Percentiles rank a stretch among this genome's conserved stretches.
Conservation (phyloP, 35 echinoderm and acorn worm species). For the Apostichopus parvimensis region DNA sequence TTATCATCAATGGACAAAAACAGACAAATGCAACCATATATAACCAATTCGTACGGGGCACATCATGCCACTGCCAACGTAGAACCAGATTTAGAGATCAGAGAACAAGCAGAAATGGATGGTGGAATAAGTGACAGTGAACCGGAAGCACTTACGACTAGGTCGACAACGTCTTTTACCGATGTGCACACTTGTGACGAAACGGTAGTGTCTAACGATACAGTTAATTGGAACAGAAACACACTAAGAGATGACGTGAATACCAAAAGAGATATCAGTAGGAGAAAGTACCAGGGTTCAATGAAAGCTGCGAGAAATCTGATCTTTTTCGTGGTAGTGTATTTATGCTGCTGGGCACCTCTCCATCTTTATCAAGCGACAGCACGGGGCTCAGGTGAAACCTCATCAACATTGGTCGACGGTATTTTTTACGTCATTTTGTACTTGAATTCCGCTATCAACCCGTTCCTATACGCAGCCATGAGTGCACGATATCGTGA, state of each 20-base stretch:
- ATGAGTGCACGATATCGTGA: not conserved
- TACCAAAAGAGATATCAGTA: not conserved
- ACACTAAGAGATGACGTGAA: no score
- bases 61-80: not conserved
- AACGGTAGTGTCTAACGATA: no score
- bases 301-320: not conserved
- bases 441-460: constrained; percentile 9
- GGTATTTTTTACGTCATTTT: not conserved
- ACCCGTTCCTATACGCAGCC: constrained; percentile 11
- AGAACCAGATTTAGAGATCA: not conserved
- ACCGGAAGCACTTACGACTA: no score
- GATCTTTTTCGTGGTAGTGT: not conserved
- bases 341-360: not conserved
- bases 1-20: not conserved
- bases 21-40: not conserved
- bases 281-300: not conserved
- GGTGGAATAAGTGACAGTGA: no score
- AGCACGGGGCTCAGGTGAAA: no score
- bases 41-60: no score
- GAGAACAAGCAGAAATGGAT: not conserved
- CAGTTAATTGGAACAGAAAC: no score
- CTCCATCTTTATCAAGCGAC: not conserved
- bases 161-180: no score
- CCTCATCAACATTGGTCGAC: not conserved
- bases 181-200: no score